phyloP scores from a whole-genome alignment of 2,113 vertebrate species.

The Seriola rivoliana region DNA sequence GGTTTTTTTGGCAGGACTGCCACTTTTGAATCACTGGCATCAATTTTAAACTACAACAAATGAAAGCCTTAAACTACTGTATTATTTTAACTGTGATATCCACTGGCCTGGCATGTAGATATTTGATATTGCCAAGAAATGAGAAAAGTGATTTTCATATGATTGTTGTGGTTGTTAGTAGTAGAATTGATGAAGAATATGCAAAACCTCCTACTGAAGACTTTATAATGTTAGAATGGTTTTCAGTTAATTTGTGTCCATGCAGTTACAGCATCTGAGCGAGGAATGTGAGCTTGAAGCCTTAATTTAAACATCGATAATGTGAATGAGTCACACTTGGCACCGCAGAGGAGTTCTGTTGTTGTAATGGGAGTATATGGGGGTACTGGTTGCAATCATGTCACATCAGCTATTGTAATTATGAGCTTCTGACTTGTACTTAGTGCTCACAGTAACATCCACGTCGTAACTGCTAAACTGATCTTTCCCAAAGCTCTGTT shows the following conservation, averaged over 20 bases:
- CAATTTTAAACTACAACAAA: slow-evolving; percentile 38
- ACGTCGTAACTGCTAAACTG: background rate
- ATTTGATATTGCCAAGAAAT: slow-evolving; percentile 34
- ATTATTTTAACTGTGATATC: slow-evolving; percentile 49
- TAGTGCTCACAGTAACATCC: background rate
- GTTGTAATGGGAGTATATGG: background rate
- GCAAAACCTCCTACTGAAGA: slow-evolving; percentile 43
- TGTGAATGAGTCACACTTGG: background rate
- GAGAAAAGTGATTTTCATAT: slow-evolving; percentile 22
- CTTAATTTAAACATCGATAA: slow-evolving; percentile 30
- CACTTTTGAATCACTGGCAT: slow-evolving; percentile 44
- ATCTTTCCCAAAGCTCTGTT: background rate
- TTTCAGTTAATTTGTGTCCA: slow-evolving; percentile 27
- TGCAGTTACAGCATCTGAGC: slow-evolving; percentile 30
- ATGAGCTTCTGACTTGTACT: background rate
- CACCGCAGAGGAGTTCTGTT: background rate
- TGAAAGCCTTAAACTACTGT: slow-evolving; percentile 69
- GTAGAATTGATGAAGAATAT: slow-evolving; percentile 42
- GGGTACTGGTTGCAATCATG: background rate
- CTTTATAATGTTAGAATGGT: background rate
- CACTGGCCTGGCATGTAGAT: slow-evolving; percentile 59
- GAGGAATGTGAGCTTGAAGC: slow-evolving; percentile 33
- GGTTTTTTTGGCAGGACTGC: slow-evolving; percentile 5
- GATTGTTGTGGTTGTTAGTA: slow-evolving; percentile 4
- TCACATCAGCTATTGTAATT: background rate